phyloP scores from a whole-genome alignment of 2,113 vertebrate genomes.

The Beaufortia kweichowensis region DNA sequence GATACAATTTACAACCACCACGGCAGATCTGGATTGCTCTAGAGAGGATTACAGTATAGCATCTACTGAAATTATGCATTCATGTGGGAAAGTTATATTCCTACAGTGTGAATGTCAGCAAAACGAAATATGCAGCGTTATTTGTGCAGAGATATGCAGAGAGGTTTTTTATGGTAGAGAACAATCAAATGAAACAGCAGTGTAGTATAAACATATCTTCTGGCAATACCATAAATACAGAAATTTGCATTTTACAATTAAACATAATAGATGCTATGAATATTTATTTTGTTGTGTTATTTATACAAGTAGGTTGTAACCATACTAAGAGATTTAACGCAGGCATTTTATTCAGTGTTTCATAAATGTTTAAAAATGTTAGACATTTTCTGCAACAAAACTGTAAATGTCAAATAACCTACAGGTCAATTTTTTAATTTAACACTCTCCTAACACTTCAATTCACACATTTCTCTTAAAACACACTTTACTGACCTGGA shows the following conservation, averaged over 20 bases:
- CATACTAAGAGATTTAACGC: not conserved
- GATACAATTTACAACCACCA: conserved; percentile 4
- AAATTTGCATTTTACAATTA: not conserved
- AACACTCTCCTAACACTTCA: not conserved
- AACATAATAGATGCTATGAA: not conserved
- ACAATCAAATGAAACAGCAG: conserved; percentile 3
- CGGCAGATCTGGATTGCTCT: conserved; percentile 39
- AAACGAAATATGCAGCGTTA: not conserved
- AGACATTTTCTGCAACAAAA: not conserved
- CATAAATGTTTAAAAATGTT: not conserved
- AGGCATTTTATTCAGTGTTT: too few species aligned
- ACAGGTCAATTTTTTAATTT: too few species aligned
- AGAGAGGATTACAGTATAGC: conserved; percentile 38
- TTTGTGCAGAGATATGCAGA: conserved; percentile 1
- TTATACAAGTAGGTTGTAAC: not conserved
- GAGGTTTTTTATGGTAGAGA: not conserved
- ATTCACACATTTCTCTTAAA: not conserved
- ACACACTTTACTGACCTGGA: not conserved
- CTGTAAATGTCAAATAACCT: not conserved
- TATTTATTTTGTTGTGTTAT: not conserved
- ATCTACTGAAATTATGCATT: conserved; percentile 36
- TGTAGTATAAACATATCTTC: not conserved
- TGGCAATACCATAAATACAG: not conserved
- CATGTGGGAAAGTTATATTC: conserved; percentile 19
- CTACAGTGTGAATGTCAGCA: conserved; percentile 22